Base-by-base conservation (phyloP, 2,888 invertebrate genomes). In the Drosophila planitibia region DNA sequence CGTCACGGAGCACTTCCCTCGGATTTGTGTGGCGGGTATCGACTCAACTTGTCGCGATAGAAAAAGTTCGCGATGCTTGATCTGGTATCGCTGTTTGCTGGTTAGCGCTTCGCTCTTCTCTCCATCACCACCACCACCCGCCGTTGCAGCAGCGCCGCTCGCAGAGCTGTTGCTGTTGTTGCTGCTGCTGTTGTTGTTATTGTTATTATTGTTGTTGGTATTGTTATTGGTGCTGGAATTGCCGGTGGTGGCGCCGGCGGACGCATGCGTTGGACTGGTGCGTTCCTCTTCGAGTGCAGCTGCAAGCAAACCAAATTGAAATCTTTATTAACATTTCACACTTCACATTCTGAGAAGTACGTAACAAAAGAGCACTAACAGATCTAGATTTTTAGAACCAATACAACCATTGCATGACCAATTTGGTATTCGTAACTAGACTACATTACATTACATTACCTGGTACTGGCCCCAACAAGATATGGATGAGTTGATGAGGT, bases 1-100 rank as follows among this genome's bases (percentile, higher is more conserved):
- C 87, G 99, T 99, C 91, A 99, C 99, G 89, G 97, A 97, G 95
- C 99, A 99, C 95, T 99, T 99, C 94, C 99, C 99, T 93, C 99
- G 96, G 92, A 99, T 99, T 95, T 99, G 98, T 75, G 99, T 99
- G 85, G 99, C 99, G 74, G 99, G 99, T 94, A 99, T 95, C 72
- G 99, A 99, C 94, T 99, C 99, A 91, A 99, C 98, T 95, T 98
- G 97, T 90, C 99, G 96, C 59, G 99, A 99, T 83, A 99, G 95
- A 95, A 99, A 99, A 92, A 99, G 95, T 94, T 99, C 99, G 91
- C 99, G 96, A 94, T 99, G 99, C 94, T 98, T 98, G 94, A 99
- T 96, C 94, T 98, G 98, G 94, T 99, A 98, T 91, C 97, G 96
- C 94, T 98, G 97, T 94, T 97, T 97, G 85, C 96, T 95, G 92